Percentiles rank a stretch among this genome's conserved stretches.
Conservation (phyloP, 2,888 invertebrate species). For the Latheticus oryzae region DNA sequence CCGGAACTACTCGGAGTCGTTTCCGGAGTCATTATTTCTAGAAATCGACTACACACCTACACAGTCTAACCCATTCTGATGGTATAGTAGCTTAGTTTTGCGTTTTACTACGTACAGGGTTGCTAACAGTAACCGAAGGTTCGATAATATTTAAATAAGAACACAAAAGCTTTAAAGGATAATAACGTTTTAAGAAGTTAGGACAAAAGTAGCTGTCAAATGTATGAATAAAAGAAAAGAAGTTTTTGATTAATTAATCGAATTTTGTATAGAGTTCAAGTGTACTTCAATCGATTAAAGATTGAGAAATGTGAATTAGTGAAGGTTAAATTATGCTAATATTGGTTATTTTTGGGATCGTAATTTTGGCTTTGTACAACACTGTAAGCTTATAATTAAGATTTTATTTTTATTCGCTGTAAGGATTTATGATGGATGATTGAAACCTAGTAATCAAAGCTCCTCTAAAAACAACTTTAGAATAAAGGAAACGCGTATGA, state of each 20-base stretch:
- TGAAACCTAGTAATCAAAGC: no score
- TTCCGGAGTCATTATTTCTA: slow-evolving; percentile 24
- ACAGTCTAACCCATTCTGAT: slow-evolving; percentile 15
- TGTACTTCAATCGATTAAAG: no score
- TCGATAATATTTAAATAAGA: slow-evolving; percentile 47
- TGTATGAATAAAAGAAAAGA: background rate
- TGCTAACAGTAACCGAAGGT: slow-evolving; percentile 39
- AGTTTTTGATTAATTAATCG: slow-evolving; percentile 29
- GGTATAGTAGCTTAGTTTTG: slow-evolving; percentile 9
- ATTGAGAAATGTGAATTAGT: no score
- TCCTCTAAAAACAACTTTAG: no score
- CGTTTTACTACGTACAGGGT: no score
- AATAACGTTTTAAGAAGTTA: slow-evolving; percentile 23
- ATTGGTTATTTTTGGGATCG: no score
- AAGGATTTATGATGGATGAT: no score
- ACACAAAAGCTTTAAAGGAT: slow-evolving; percentile 25
- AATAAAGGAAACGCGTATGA: no score
- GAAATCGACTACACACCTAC: background rate
- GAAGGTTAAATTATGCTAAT: no score
- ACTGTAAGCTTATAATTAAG: no score
- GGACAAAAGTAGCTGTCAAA: slow-evolving; percentile 17
- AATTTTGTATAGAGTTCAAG: slow-evolving; percentile 6
- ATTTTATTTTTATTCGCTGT: no score
- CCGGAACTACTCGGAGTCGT: slow-evolving; percentile 63
- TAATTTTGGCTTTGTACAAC: no score